Evolutionary conservation across 2,113 vertebrate genomes (phyloP).

Genomic region (Oncorhynchus gorbuscha): DNA sequence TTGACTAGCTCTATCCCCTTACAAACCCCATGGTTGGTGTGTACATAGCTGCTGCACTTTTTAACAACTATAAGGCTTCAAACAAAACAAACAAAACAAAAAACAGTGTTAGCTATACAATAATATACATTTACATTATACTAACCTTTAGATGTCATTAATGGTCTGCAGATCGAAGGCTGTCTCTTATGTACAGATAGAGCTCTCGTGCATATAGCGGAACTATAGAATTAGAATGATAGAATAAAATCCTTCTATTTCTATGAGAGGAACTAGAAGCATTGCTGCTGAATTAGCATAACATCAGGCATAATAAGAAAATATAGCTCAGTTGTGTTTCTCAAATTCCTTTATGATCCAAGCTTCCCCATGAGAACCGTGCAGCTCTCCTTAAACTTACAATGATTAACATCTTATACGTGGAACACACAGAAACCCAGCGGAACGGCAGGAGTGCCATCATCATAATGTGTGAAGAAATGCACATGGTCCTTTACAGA

Average conservation of each 20-base stretch:
- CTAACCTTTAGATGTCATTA: conserved; percentile 55
- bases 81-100: conserved; percentile 61
- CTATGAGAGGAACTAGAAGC: conserved; percentile 48
- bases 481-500: conserved; percentile 30
- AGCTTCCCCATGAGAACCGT: conserved; percentile 37
- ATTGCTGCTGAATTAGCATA: conserved; percentile 53
- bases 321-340: conserved; percentile 66
- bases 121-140: conserved; percentile 71
- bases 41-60: conserved; percentile 72
- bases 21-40: conserved; percentile 72
- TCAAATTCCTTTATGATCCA: conserved; percentile 56
- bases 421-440: conserved; percentile 47
- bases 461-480: conserved; percentile 33
- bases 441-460: conserved; percentile 23
- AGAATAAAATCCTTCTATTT: too few relatives aligned
- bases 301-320: conserved; percentile 63
- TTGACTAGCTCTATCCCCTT: conserved; percentile 64
- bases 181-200: conserved; percentile 71
- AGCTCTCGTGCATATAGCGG: conserved; percentile 65
- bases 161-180: conserved; percentile 47
- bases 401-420: conserved; percentile 40
- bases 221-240: not conserved
- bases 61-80: conserved; percentile 77
- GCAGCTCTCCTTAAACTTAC: conserved; percentile 39
- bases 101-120: conserved; percentile 80